Evolutionary conservation across 2,888 invertebrate genomes (phyloP).

Genomic region (Blomia tropicalis): DNA sequence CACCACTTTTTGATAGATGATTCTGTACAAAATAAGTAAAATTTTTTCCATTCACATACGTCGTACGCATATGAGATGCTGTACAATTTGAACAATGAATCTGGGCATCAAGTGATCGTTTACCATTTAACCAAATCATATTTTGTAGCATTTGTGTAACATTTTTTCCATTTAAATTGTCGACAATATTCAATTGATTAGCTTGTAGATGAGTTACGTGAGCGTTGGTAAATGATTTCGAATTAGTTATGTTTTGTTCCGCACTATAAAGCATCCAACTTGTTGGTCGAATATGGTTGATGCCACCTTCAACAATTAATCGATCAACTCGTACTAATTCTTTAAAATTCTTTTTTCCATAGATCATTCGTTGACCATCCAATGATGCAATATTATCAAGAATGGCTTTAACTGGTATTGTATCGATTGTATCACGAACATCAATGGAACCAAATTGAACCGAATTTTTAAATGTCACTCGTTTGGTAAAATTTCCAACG

Average conservation of each 20-base stretch:
- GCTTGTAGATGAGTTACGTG: not conserved
- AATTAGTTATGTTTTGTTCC: not conserved
- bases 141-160: not conserved
- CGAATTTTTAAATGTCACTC: not conserved
- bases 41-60: not conserved
- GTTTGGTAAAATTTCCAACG: not conserved
- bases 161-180: not conserved
- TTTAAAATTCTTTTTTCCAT: not conserved
- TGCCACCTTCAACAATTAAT: not conserved
- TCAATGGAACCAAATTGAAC: not conserved
- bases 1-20: not conserved
- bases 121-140: not conserved
- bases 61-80: not conserved
- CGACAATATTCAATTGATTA: not conserved
- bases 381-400: not conserved
- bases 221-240: not conserved
- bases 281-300: not conserved
- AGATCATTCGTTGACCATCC: not conserved
- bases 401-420: not conserved
- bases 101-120: not conserved
- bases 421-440: not conserved
- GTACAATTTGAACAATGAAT: slow-evolving; percentile 4
- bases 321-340: not conserved
- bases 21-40: not conserved
- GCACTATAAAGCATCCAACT: not conserved